Conservation (phyloP, 2,888 invertebrate genomes). For the Lobophora halterata region DNA sequence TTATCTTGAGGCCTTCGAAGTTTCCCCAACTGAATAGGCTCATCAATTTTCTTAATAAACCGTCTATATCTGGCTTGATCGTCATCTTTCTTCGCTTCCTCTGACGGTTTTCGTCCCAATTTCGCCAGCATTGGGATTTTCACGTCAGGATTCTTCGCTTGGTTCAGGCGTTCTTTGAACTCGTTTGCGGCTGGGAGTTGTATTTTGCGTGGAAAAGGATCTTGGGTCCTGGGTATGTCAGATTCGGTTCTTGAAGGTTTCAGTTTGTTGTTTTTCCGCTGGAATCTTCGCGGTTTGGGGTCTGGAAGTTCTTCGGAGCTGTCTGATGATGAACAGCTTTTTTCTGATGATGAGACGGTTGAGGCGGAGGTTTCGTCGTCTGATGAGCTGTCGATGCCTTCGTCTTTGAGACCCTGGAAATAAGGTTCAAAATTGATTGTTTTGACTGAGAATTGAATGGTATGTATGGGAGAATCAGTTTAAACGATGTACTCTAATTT, state of each 20-base stretch:
- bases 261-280: constrained; percentile 67
- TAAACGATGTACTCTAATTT: too few species aligned
- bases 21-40: constrained; percentile 67
- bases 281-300: constrained; percentile 61
- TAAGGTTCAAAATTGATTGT: constrained; percentile 14
- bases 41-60: constrained; percentile 60
- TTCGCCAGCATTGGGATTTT: constrained; percentile 63
- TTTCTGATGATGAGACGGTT: constrained; percentile 71
- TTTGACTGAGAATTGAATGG: neutral
- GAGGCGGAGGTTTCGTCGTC: constrained; percentile 73
- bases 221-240: constrained; percentile 59
- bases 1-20: constrained; percentile 60
- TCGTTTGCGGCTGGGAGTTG: constrained; percentile 49
- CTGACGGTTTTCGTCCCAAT: constrained; percentile 59
- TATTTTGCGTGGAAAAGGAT: constrained; percentile 46
- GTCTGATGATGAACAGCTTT: constrained; percentile 73
- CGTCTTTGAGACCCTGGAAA: constrained; percentile 74
- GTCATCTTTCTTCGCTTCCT: constrained; percentile 59
- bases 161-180: constrained; percentile 50
- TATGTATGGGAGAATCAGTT: neutral
- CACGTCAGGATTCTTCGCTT: constrained; percentile 60
- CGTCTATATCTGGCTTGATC: constrained; percentile 51
- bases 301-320: constrained; percentile 67
- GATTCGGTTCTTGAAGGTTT: constrained; percentile 73
- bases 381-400: constrained; percentile 77